Evolutionary conservation across 2,797 vertebrate species (phyloP).

Genomic region (Lagocephalus sceleratus): DNA sequence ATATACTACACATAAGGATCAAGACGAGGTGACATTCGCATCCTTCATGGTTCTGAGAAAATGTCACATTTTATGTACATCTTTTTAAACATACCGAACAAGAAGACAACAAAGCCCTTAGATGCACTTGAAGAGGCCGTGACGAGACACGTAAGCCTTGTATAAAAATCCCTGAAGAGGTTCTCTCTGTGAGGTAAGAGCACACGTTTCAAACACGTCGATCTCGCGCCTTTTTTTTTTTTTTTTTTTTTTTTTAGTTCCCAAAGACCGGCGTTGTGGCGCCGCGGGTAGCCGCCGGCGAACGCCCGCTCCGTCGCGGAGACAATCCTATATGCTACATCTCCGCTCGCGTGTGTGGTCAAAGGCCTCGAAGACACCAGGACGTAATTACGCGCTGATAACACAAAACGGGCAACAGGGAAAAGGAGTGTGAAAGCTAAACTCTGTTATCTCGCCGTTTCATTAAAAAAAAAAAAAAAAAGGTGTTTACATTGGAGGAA

Average conservation of each 20-base stretch:
- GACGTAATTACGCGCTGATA: constrained; percentile 35
- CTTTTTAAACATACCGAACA: constrained; percentile 62
- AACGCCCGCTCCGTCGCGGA: constrained; percentile 40
- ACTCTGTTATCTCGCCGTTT: not conserved
- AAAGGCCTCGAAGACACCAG: constrained; percentile 20
- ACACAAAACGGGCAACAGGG: constrained; percentile 41
- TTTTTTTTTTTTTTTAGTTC: no score
- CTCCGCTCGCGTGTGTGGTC: constrained; percentile 9
- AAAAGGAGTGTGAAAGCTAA: constrained; percentile 19
- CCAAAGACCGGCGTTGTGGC: constrained; percentile 52
- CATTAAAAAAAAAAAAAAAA: not conserved
- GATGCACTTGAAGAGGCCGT: constrained; percentile 61
- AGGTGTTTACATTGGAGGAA: constrained; percentile 15
- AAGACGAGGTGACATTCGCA: constrained; percentile 60
- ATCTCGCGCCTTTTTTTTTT: constrained; percentile 36
- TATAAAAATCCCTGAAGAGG: constrained; percentile 76
- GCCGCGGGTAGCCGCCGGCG: constrained; percentile 61
- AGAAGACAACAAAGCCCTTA: constrained; percentile 67
- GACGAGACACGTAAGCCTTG: constrained; percentile 56
- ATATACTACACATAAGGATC: constrained; percentile 63
- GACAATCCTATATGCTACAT: constrained; percentile 26
- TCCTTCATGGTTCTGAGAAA: constrained; percentile 70
- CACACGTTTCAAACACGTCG: constrained; percentile 40
- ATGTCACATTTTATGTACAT: constrained; percentile 62
- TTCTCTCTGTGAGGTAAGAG: constrained; percentile 73